These are phyloP conservation scores for Scomber colias DNA, from an alignment of 2,113 vertebrate genomes.

Conservation along the genomic window DNA sequence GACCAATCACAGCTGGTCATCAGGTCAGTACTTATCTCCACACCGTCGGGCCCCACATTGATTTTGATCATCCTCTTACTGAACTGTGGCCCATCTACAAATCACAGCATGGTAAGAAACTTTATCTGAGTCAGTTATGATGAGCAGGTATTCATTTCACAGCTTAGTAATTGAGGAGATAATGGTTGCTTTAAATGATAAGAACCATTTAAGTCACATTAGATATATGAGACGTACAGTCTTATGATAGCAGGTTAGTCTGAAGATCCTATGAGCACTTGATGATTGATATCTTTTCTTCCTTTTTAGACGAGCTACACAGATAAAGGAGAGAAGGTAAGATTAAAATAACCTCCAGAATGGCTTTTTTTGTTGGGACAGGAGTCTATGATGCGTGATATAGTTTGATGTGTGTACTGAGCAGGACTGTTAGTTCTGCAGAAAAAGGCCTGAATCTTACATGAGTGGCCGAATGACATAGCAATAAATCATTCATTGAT, in stretches of 20 bases:
- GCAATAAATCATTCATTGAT: background rate
- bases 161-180: background rate
- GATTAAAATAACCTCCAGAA: background rate
- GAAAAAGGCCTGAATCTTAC: background rate
- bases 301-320: slow-evolving; percentile 86
- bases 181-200: slow-evolving; percentile 9
- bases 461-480: background rate
- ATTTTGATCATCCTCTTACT: slow-evolving; percentile 61
- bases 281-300: slow-evolving; percentile 13
- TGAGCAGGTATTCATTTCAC: slow-evolving; percentile 21
- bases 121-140: slow-evolving; percentile 9
- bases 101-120: slow-evolving; percentile 82
- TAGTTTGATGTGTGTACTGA: slow-evolving; percentile 1
- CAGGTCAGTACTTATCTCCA: slow-evolving; percentile 76
- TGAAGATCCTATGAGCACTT: background rate
- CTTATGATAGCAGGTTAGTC: background rate
- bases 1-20: slow-evolving; percentile 80
- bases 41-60: background rate
- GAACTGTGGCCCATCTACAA: slow-evolving; percentile 44
- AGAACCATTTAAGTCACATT: slow-evolving; percentile 10
- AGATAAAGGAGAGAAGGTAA: slow-evolving; percentile 90
- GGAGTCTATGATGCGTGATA: background rate
- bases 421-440: background rate
- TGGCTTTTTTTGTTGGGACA: too few species aligned
- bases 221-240: slow-evolving; percentile 7